Base-by-base conservation (phyloP, 2,888 invertebrate genomes). In the Ennomos quercinarius region DNA sequence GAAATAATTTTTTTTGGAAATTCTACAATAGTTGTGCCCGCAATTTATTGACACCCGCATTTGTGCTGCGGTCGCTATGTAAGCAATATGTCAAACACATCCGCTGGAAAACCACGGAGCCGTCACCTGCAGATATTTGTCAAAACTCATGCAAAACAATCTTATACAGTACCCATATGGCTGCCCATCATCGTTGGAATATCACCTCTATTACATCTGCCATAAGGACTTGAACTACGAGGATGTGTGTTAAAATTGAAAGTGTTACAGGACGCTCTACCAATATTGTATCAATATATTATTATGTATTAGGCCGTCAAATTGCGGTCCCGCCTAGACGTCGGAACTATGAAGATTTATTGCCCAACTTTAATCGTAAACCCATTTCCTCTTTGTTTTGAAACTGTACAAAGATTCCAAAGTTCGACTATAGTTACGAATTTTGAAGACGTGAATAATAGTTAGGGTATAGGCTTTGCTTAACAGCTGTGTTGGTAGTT, bases 91-190 rank as follows among this genome's bases (percentile, higher is more conserved):
- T 89, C 89, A 89, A 82, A 86, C 76, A 76, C 89, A 89, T 88
- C 88, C 88, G 85, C 75, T 76, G 78, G 84, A 83, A 80, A 86
- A 86, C 86, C 86, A 80, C 83, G 72, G 70, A 73, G 78, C 80
- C 86, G 86, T 90, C 91, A 91, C 91, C 90, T 91, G 87, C 87
- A 89, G 86, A 86, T 88, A 91, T 91, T 91, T 89, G 88, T 91
- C 91, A 91, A 90, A 91, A 90, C 79, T 89, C 81, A 78, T 67
- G 72, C 73, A 71, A 74, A 76, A 82, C 84, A 77, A 80, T 69
- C 38, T 70, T 77, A 72, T 34, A 47, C 49, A 10, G 40, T 76
- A 54, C 74, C 37, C 48, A 43, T 56, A 54, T 36, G 58, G 48
- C 63, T 64, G 60, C 61, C 61, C 63, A 60, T 45, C 27, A 40